Percentiles rank a stretch among this genome's conserved stretches.
phyloP scores from a whole-genome alignment of 1,140 invertebrate genomes.

The Phymorhynchus buccinoides region DNA sequence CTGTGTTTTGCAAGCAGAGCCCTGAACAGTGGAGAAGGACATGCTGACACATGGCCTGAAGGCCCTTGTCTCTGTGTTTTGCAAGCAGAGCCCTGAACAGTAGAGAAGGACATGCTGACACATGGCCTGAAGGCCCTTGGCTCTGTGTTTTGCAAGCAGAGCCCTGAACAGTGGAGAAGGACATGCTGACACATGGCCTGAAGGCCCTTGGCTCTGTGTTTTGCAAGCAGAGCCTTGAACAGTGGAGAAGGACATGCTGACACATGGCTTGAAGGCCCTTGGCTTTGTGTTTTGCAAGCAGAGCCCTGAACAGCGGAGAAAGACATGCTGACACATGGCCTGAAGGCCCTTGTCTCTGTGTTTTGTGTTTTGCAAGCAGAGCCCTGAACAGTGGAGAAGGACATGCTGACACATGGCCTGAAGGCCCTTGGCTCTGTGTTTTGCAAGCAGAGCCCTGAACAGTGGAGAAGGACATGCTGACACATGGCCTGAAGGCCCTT shows the following conservation, averaged over 20 bases:
- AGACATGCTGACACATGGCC: not conserved
- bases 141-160: not conserved
- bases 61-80: not conserved
- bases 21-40: not conserved
- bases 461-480: not conserved
- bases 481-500: not conserved
- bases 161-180: not conserved
- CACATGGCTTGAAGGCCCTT: not conserved
- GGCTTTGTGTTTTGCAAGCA: not conserved
- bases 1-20: not conserved
- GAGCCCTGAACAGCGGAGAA: not conserved
- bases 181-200: not conserved
- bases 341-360: not conserved
- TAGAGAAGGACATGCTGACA: not conserved
- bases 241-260: not conserved
- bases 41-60: not conserved
- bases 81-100: not conserved
- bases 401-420: not conserved
- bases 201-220: not conserved
- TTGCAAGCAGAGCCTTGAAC: not conserved
- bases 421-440: not conserved
- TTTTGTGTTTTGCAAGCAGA: not conserved
- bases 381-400: not conserved
- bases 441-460: not conserved
- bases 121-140: not conserved